Evolutionary conservation across 2,113 vertebrate genomes (phyloP).

Genomic region (Rhynchopsitta pachyrhyncha): DNA sequence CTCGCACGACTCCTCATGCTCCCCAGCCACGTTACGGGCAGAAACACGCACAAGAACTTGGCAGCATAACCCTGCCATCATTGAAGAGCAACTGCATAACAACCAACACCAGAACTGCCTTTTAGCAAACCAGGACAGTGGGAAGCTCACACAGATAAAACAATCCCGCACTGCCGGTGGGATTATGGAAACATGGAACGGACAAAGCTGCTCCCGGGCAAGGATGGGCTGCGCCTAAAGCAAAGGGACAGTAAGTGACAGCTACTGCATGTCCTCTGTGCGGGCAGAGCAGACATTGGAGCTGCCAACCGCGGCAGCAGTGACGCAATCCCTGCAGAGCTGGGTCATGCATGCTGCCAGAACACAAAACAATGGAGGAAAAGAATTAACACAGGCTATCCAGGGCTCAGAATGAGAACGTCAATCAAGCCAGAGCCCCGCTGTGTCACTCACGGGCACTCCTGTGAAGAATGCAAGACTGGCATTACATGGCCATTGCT

Average conservation of each 20-base stretch:
- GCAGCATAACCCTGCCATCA: background rate
- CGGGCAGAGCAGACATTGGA: background rate
- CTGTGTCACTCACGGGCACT: background rate
- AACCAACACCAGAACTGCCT: background rate
- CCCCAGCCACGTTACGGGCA: accelerated
- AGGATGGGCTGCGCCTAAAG: background rate
- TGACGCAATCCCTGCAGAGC: constrained; percentile 23
- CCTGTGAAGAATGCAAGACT: background rate
- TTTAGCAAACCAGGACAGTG: background rate
- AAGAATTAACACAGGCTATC: background rate
- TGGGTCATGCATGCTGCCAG: background rate
- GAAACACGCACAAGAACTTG: accelerated
- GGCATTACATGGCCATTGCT: background rate
- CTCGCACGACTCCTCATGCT: accelerated
- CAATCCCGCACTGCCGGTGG: background rate
- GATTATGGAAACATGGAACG: background rate
- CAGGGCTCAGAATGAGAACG: background rate
- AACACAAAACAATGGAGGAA: background rate
- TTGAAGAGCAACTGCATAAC: background rate
- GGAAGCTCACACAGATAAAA: background rate
- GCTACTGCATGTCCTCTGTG: background rate
- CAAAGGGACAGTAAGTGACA: background rate
- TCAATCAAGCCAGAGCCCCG: background rate
- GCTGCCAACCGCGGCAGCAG: background rate
- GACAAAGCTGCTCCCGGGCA: background rate